Base-by-base conservation (phyloP, 1,140 invertebrate species). In the Drosophila busckii region DNA sequence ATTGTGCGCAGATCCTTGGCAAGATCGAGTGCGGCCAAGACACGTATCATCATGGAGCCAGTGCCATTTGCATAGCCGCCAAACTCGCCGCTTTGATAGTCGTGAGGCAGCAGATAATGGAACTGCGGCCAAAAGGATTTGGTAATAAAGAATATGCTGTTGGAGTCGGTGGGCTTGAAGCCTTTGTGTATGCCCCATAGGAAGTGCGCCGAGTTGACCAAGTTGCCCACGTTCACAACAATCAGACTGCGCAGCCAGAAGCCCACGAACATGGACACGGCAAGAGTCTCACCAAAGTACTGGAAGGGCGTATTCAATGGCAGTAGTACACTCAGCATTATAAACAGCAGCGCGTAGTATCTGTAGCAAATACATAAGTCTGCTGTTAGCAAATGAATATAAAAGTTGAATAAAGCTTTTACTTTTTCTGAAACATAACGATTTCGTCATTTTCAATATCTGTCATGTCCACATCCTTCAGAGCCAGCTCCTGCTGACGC, bases 381-480 rank as follows among this genome's bases (percentile, higher is more conserved):
- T 16, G 6, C 2, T 12, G 2, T n/a, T 13, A 13, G 28, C 2
- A 0, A 19, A 35, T 10, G 12, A 16, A 17, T 25, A 34, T 17
- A n/a, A 12, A 25, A 2, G 9, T 8, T 1, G n/a, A 1, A 3
- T 0, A 3, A 13, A 0, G 12, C 40, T 63, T n/a, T 63, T 88
- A 94, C 93, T 87, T 93, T 84, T 92, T 91, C 86, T 99, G 97
- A 38, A 96, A 93, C 90, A 92, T 93, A 2, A 98, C 92, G 19
- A 96, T 90, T n/a, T 90, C 89, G 88, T 99, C 97, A 0, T 88
- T 88, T 31, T 95, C 92, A 1, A 99, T 86, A 86, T 99, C 97
- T 0, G 91, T 90, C 88, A 97, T 92, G 67, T 98, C 95, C n/a
- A 98, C 90, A 7, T 90, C 84, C 28, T 91, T 89, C 10, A 93